Evolutionary conservation across 1,140 invertebrate species (phyloP).

Genomic region (Danaus plexippus): DNA sequence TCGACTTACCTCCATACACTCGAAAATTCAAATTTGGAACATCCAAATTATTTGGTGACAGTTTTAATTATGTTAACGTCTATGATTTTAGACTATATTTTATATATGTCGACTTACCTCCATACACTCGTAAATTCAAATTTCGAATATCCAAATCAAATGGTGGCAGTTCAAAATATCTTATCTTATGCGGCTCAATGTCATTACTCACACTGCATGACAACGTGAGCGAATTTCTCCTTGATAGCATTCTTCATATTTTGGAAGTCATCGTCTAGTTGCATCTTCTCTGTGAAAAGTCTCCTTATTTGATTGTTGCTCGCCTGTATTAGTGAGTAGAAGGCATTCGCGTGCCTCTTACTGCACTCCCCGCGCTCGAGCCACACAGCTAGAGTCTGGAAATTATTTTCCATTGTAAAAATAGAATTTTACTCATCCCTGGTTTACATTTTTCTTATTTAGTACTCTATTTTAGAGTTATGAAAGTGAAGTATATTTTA

Average conservation of each 20-base stretch:
- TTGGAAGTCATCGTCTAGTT: slow-evolving; percentile 88
- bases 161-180: no score
- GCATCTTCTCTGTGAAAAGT: slow-evolving; percentile 85
- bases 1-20: background rate
- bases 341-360: slow-evolving; percentile 88
- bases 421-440: background rate
- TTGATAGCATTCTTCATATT: slow-evolving; percentile 85
- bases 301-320: slow-evolving; percentile 90
- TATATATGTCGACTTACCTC: background rate
- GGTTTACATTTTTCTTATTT: no score
- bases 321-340: slow-evolving; percentile 95
- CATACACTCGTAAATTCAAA: slow-evolving; percentile 8
- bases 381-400: slow-evolving; percentile 88
- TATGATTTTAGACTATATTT: no score
- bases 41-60: no score
- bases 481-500: no score
- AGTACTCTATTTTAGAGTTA: no score
- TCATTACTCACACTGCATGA: slow-evolving; percentile 85
- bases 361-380: slow-evolving; percentile 92
- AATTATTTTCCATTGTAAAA: slow-evolving; percentile 10
- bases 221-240: slow-evolving; percentile 84
- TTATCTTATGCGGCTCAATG: no score
- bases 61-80: no score
- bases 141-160: no score
- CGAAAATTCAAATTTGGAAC: slow-evolving; percentile 6